These are phyloP conservation scores for Hepsetus odoe DNA, from an alignment of 2,113 vertebrate genomes.

Conservation along the genomic window DNA sequence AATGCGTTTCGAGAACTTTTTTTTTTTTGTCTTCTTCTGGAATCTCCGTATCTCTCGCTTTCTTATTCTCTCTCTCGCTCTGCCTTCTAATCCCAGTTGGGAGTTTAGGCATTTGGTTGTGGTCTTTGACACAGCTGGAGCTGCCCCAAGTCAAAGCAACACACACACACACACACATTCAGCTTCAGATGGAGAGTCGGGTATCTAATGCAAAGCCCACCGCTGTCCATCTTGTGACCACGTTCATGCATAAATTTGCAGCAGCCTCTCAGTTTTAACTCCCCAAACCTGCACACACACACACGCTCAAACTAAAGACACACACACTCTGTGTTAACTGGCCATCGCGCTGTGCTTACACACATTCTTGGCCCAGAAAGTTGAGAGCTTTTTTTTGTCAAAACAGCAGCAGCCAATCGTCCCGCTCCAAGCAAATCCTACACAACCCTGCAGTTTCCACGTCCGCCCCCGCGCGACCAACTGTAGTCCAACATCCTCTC, in stretches of 20 bases:
- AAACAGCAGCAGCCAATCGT: constrained; percentile 17
- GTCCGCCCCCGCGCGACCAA: neutral
- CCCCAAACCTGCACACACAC: constrained; percentile 66
- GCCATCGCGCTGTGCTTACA: neutral
- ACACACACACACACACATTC: constrained; percentile 56
- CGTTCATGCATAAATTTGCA: too few relatives aligned
- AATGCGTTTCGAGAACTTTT: neutral
- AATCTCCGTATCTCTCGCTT: neutral
- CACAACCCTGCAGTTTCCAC: constrained; percentile 17
- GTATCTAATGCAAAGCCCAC: constrained; percentile 47
- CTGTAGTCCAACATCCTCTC: neutral
- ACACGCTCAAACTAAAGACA: neutral
- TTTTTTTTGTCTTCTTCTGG: neutral
- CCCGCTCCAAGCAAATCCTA: constrained; percentile 10
- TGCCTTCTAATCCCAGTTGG: constrained; percentile 8
- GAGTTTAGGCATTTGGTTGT: constrained; percentile 34
- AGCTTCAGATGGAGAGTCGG: neutral
- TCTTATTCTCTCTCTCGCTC: neutral
- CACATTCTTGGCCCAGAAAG: constrained; percentile 31
- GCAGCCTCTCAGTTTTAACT: too few relatives aligned
- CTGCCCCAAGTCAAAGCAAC: constrained; percentile 21
- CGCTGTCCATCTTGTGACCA: constrained; percentile 42
- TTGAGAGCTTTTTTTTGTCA: neutral
- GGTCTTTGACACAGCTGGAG: constrained; percentile 40
- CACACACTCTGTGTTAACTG: neutral